phyloP scores from a whole-genome alignment of 2,888 invertebrate species.

The Xanthorhoe spadicearia region DNA sequence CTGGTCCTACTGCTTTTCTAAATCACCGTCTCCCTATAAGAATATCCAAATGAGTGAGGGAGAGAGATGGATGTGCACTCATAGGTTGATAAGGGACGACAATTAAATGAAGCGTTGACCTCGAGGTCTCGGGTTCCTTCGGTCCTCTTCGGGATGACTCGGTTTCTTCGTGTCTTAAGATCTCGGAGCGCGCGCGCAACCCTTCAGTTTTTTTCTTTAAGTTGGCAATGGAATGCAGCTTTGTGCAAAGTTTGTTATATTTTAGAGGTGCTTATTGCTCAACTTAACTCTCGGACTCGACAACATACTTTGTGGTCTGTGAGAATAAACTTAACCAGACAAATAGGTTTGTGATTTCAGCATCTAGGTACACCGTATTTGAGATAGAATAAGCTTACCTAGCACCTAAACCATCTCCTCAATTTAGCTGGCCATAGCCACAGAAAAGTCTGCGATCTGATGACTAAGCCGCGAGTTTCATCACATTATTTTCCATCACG shows the following conservation, averaged over 20 bases:
- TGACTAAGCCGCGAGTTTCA: too few species aligned
- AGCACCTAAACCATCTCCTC: too few species aligned
- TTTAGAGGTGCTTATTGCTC: constrained; percentile 48
- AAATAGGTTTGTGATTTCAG: too few species aligned
- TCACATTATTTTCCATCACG: too few species aligned
- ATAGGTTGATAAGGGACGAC: constrained; percentile 70
- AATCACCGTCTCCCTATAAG: constrained; percentile 68
- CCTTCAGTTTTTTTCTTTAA: constrained; percentile 52
- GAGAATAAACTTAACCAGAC: neutral
- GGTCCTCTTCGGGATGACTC: constrained; percentile 66
- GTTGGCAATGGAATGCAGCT: constrained; percentile 51
- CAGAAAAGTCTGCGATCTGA: too few species aligned
- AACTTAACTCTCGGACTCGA: constrained; percentile 47
- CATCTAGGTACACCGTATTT: too few species aligned
- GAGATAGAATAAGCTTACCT: too few species aligned
- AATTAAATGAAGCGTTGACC: constrained; percentile 73
- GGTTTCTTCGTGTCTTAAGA: constrained; percentile 70
- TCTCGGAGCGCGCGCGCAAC: constrained; percentile 73
- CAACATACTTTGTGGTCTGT: neutral
- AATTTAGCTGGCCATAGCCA: too few species aligned
- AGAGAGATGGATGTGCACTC: constrained; percentile 52
- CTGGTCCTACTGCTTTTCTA: constrained; percentile 63
- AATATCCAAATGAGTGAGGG: constrained; percentile 69
- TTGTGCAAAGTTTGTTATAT: constrained; percentile 39
- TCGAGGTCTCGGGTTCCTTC: constrained; percentile 53